Percentiles rank a stretch among this genome's conserved stretches.
These are phyloP conservation scores for Formica exsecta DNA, from an alignment of 1,140 invertebrate genomes.

Conservation along the genomic window DNA sequence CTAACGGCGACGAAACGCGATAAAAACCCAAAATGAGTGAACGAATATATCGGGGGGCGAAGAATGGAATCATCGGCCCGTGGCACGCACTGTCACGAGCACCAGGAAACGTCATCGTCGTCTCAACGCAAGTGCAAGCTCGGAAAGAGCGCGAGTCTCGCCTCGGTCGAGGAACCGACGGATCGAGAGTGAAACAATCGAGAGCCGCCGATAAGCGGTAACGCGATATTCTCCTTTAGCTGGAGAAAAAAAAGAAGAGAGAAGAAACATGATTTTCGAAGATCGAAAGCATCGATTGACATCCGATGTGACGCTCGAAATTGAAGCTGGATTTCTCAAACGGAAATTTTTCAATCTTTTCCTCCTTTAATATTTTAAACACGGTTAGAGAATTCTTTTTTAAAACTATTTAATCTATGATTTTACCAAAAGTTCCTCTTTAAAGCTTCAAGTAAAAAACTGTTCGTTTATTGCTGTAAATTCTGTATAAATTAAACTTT, in stretches of 20 bases:
- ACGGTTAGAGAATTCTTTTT: too few relatives aligned
- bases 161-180: slow-evolving; percentile 13
- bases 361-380: too few relatives aligned
- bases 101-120: slow-evolving; percentile 22
- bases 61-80: slow-evolving; percentile 78
- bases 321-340: not conserved
- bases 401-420: too few relatives aligned
- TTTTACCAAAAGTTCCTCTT: too few relatives aligned
- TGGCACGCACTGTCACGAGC: slow-evolving; percentile 68
- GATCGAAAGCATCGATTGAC: not conserved
- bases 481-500: too few relatives aligned
- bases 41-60: slow-evolving; percentile 43
- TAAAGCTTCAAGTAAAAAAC: too few relatives aligned
- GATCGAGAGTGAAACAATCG: slow-evolving; percentile 44
- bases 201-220: slow-evolving; percentile 10
- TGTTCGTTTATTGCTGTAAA: too few relatives aligned
- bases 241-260: not conserved
- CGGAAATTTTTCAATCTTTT: not conserved
- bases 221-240: slow-evolving; percentile 1
- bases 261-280: not conserved
- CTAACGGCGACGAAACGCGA: not conserved
- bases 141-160: slow-evolving; percentile 17
- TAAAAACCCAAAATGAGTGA: slow-evolving; percentile 37
- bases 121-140: not conserved
- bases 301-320: not conserved